Evolutionary conservation across 2,888 invertebrate species (phyloP).

Genomic region (Leucoptera coffeella): DNA sequence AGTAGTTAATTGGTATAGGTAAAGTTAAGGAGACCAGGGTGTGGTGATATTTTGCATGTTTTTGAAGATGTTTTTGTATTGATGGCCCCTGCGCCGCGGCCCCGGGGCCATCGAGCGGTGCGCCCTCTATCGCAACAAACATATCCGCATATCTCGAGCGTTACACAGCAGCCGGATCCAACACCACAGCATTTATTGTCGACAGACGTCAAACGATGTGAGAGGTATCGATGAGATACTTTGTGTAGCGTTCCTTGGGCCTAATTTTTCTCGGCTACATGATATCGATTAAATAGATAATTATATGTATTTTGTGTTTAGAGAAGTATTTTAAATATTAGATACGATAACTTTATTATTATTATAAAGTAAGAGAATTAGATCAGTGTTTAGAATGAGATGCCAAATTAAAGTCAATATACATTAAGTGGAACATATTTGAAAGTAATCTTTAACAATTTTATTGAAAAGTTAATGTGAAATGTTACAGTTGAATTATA

Average conservation of each 20-base stretch:
- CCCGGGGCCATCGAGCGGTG: background rate
- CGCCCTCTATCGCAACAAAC: conserved; percentile 39
- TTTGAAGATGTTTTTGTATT: conserved; percentile 50
- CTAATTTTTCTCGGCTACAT: conserved; percentile 42
- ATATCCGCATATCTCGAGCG: conserved; percentile 8
- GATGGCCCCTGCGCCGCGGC: background rate
- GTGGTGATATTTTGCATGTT: conserved; percentile 54
- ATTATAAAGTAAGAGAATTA: conserved; percentile 30
- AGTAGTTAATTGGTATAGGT: conserved; percentile 46
- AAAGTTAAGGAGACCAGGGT: conserved; percentile 53
- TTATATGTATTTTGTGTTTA: conserved; percentile 51
- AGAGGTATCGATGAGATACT: too few relatives aligned
- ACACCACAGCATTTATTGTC: too few relatives aligned
- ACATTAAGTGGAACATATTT: conserved; percentile 54
- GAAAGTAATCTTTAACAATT: conserved; percentile 44
- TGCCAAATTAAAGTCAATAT: conserved; percentile 68
- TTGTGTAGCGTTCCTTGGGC: conserved; percentile 46
- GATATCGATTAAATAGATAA: conserved; percentile 47
- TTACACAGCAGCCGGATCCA: too few relatives aligned
- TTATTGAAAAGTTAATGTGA: conserved; percentile 47
- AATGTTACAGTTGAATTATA: conserved; percentile 53
- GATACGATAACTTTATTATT: conserved; percentile 39
- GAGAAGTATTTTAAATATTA: conserved; percentile 53
- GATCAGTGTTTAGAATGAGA: conserved; percentile 52
- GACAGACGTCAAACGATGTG: too few relatives aligned